Base-by-base conservation (phyloP, 2,888 invertebrate genomes). In the Diarsia dahlii region DNA sequence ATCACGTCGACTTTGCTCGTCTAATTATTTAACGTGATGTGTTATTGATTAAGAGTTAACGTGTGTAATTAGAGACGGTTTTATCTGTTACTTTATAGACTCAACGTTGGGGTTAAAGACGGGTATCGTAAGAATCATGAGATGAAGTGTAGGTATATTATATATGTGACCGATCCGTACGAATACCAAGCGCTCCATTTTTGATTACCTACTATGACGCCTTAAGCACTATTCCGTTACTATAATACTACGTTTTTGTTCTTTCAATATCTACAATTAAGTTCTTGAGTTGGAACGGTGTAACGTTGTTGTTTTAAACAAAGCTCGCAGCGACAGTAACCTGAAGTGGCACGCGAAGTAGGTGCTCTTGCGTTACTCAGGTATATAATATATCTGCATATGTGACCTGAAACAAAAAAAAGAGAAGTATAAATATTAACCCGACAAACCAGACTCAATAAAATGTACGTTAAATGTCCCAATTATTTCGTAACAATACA, bases 1-100 rank as follows among this genome's bases (percentile, higher is more conserved):
- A 78, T 71, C 65, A 76, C 45, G 48, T 72, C 68, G n/a, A 63
- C n/a, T 28, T 70, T 60, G 9, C 5, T 52, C 8, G 13, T 72
- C 10, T 58, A 34, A 64, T 64, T 64, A 79, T 46, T 34, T 34
- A n/a, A 70, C 56, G 54, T 39, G 15, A 62, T 23, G 28, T 46
- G 3, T n/a, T 54, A 65, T 77, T 60, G 46, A 46, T 52, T 5
- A 75, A 52, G 13, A 46, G 34, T 34, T 58, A 34, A 64, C 20
- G 18, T 45, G 6, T 34, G 28, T 69, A 69, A 20, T 62, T 63
- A 10, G 34, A 39, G 20, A 64, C 15, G 20, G 48, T 74, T 39
- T 13, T 52, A n/a, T 52, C 28, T 74, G 13, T 62, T 74, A 45
- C 50, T 64, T 65, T 54, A 46, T 20, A 4, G 20, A 56, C 20